phyloP scores from a whole-genome alignment of 2,888 invertebrate species.

The Sesia apiformis region DNA sequence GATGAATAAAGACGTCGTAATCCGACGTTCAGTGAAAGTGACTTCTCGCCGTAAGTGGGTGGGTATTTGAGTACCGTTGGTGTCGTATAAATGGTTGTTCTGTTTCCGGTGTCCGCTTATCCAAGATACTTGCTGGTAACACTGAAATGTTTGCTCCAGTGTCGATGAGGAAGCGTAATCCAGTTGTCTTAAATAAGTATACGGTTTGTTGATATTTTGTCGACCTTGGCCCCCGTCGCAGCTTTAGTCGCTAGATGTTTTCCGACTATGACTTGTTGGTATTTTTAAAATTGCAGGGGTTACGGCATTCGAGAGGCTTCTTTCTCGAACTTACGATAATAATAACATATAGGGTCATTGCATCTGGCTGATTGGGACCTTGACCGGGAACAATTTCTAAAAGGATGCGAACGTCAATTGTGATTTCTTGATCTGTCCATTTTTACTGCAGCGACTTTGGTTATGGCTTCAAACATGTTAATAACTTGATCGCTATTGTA shows the following conservation, averaged over 20 bases:
- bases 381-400: no score
- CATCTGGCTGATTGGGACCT: no score
- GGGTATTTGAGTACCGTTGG: background rate
- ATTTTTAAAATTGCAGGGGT: background rate
- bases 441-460: no score
- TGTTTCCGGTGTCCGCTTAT: background rate
- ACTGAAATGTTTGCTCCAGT: background rate
- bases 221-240: background rate
- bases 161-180: background rate
- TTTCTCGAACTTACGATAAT: background rate
- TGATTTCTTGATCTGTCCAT: no score
- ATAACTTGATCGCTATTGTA: no score
- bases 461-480: no score
- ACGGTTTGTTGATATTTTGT: background rate
- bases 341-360: no score
- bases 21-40: background rate
- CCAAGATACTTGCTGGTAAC: background rate
- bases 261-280: background rate
- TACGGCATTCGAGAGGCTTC: background rate
- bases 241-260: background rate
- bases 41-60: background rate
- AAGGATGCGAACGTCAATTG: no score
- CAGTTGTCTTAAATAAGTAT: background rate
- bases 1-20: background rate
- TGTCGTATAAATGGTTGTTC: background rate